phyloP scores from a whole-genome alignment of 2,113 vertebrate genomes.

The Gambusia affinis region DNA sequence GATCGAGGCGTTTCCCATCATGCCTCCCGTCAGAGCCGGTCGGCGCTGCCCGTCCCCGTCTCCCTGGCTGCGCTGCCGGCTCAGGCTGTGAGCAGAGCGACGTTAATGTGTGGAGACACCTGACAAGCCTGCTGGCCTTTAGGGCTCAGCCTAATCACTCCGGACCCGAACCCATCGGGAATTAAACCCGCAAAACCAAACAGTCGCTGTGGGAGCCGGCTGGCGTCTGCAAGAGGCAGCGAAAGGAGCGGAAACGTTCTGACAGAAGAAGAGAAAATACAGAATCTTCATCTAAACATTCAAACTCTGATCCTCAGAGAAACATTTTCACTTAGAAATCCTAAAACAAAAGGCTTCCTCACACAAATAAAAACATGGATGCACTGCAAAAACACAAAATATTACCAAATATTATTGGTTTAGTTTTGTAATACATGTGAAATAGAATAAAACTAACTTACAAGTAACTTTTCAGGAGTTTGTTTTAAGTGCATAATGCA shows the following conservation, averaged over 20 bases:
- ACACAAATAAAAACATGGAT: slow-evolving; percentile 9
- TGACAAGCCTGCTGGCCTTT: slow-evolving; percentile 74
- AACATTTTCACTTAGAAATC: slow-evolving; percentile 7
- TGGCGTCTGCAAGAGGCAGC: slow-evolving; percentile 64
- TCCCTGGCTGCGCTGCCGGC: slow-evolving; percentile 66
- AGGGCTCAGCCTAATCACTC: slow-evolving; percentile 75
- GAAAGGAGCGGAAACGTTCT: slow-evolving; percentile 9
- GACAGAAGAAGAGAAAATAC: slow-evolving; percentile 1
- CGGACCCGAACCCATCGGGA: slow-evolving; percentile 71
- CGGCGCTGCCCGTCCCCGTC: slow-evolving; percentile 30
- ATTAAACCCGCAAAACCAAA: slow-evolving; percentile 79
- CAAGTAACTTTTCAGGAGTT: no score
- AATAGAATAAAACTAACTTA: no score
- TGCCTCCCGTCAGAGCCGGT: slow-evolving; percentile 19
- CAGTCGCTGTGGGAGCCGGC: slow-evolving; percentile 75
- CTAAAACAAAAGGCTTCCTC: slow-evolving; percentile 14
- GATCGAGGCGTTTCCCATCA: neutral
- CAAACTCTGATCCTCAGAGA: neutral
- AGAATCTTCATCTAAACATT: neutral
- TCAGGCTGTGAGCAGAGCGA: slow-evolving; percentile 67
- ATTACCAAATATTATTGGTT: no score
- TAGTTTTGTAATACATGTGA: no score
- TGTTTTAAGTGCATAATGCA: no score
- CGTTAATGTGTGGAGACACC: slow-evolving; percentile 76
- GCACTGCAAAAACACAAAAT: no score